Conservation (phyloP, 2,797 vertebrate species). For the Simalia tracyae region DNA sequence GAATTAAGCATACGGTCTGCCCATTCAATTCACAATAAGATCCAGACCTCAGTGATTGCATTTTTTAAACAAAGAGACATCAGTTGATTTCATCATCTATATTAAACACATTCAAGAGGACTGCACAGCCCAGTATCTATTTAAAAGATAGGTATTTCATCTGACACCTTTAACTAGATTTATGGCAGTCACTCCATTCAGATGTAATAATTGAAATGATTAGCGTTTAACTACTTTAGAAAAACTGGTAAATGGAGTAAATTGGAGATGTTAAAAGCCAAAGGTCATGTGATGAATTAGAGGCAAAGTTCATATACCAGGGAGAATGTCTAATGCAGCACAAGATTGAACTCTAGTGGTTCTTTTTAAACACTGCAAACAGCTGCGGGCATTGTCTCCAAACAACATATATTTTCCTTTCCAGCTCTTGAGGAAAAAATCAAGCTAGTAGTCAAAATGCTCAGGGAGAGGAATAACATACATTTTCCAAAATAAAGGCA, state of each 20-base stretch:
- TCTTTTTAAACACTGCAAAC: slow-evolving; percentile 38
- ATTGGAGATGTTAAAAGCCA: slow-evolving; percentile 11
- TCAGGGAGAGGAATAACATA: not conserved
- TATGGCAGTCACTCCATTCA: slow-evolving; percentile 11
- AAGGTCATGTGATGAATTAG: slow-evolving; percentile 38
- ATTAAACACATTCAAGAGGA: not conserved
- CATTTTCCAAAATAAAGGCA: not conserved
- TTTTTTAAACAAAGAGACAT: not conserved
- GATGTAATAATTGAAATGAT: not conserved
- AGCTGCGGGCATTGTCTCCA: slow-evolving; percentile 3
- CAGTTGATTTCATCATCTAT: not conserved
- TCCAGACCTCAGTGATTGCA: not conserved
- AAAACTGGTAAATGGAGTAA: not conserved
- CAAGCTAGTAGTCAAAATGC: not conserved
- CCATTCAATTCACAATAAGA: not conserved
- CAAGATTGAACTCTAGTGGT: slow-evolving; percentile 94
- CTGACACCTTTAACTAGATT: slow-evolving; percentile 2
- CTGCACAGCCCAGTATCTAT: not conserved
- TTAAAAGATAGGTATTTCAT: slow-evolving; percentile 1
- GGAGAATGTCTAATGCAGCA: slow-evolving; percentile 71
- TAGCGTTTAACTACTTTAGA: not conserved
- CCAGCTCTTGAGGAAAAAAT: not conserved
- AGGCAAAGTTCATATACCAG: not conserved
- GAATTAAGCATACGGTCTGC: not conserved
- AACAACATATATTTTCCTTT: not conserved